Evolutionary conservation across 2,797 vertebrate species (phyloP), one percentile per base, ranked within the genome.

Genomic region (Ceryle rudis): DNA sequence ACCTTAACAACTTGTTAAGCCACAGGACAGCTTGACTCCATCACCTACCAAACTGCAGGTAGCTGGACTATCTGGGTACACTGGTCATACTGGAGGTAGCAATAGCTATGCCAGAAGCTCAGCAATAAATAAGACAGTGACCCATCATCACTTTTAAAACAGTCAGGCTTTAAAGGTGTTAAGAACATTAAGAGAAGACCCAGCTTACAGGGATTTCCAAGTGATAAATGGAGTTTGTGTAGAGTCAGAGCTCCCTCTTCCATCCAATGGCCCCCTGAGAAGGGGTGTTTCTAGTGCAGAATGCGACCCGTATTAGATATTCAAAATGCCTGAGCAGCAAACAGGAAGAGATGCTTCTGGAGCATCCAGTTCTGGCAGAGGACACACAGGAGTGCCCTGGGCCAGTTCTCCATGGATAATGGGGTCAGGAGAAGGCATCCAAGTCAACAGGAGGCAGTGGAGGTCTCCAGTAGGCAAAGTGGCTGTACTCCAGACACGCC

Each of bases 401-500:
- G 7, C 28, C 55, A 58, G 46, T 7, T 64, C 35, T 82, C n/a
- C 33, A 25, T 17, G 47, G 25, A 55, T 51, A 65, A n/a, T 0
- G 0, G 46, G 31, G 6, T 74, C 81, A 96, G 60, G 55, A 60
- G 13, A 93, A 66, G 54, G 44, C 74, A 80, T 88, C 77, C 31
- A 52, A 51, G 55, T 94, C 89, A 82, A 88, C 8, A 5, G 73
- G 28, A 9, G 98, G 98, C 80, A 99, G 85, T 1, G 98, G 98
- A 46, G 98, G 90, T 89, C 98, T 99, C 99, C 99, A 99, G 87
- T 94, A 99, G 67, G 98, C 93, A 93, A 99, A 98, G 55, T 98
- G 98, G 97, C 99, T 99, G 97, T 97, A 99, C 29, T 99, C 99
- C 0, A 99, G 99, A 57, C 97, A 98, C 80, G 96, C 85, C 73